Percentiles rank a stretch among this genome's conserved stretches.
Evolutionary conservation across 1,140 invertebrate genomes (phyloP).

Genomic region (Bicyclus anynana): DNA sequence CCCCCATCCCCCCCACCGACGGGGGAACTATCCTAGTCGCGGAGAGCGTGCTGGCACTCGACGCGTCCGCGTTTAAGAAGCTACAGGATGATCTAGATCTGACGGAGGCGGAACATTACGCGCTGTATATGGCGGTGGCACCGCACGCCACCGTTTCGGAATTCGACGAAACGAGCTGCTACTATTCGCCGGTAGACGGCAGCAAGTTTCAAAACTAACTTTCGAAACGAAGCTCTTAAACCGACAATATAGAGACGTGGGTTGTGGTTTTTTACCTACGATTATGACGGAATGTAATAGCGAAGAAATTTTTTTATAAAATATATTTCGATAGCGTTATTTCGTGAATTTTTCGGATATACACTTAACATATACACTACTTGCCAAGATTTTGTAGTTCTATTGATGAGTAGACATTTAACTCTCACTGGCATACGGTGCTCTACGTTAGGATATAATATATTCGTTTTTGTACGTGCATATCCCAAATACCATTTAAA

Average conservation of each 20-base stretch:
- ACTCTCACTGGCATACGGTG: too few species aligned
- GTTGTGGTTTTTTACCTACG: too few species aligned
- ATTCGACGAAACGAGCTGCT: conserved; percentile 91
- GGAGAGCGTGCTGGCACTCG: conserved; percentile 69
- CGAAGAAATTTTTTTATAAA: too few species aligned
- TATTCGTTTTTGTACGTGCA: too few species aligned
- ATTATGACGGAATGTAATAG: too few species aligned
- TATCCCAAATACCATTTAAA: too few species aligned
- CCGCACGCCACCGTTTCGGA: conserved; percentile 90
- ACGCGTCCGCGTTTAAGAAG: conserved; percentile 61
- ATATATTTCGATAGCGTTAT: too few species aligned
- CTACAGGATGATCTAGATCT: conserved; percentile 78
- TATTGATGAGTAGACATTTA: neutral
- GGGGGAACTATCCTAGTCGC: conserved; percentile 66
- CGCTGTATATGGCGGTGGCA: conserved; percentile 88
- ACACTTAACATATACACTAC: neutral
- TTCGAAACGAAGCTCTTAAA: too few species aligned
- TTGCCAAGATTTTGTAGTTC: neutral
- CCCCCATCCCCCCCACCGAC: conserved; percentile 48
- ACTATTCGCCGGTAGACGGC: conserved; percentile 89
- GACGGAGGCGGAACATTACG: conserved; percentile 92
- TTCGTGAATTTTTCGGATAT: too few species aligned
- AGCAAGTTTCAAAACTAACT: conserved; percentile 78
- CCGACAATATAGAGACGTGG: too few species aligned
- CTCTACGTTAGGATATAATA: too few species aligned